These are phyloP conservation scores for Drosophila oshimai DNA, from an alignment of 1,140 invertebrate species.

Conservation along the genomic window DNA sequence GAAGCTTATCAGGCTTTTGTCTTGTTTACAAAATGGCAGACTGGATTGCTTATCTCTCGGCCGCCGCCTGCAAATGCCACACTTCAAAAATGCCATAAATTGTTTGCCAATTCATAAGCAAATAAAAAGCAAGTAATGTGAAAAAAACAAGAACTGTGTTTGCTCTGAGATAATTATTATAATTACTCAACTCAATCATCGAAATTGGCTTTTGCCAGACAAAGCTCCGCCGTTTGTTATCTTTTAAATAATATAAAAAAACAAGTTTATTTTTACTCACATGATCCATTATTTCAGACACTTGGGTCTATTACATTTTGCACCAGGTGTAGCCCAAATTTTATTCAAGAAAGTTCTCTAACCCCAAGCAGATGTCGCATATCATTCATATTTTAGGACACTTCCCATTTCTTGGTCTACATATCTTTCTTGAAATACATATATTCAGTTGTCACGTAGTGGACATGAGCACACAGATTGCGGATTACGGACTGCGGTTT, in stretches of 20 bases:
- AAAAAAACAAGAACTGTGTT: conserved; percentile 7
- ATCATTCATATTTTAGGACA: conserved; percentile 38
- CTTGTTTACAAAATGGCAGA: conserved; percentile 77
- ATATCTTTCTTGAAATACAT: not conserved
- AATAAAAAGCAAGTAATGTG: conserved; percentile 48
- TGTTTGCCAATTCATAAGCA: conserved; percentile 51
- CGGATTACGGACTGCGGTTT: conserved; percentile 15
- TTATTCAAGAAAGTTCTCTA: conserved; percentile 21
- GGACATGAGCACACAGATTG: conserved; percentile 23
- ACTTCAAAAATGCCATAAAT: conserved; percentile 71
- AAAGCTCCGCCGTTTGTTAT: conserved; percentile 8
- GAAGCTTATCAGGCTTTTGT: conserved; percentile 47
- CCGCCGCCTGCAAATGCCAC: conserved; percentile 9
- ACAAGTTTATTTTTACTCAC: not conserved
- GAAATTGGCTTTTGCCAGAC: conserved; percentile 14
- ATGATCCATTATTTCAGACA: not conserved
- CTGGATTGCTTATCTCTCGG: conserved; percentile 51
- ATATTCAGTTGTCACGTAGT: conserved; percentile 18
- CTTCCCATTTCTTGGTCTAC: conserved; percentile 20
- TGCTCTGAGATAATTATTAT: conserved; percentile 50
- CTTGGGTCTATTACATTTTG: not conserved
- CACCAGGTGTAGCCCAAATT: conserved; percentile 10
- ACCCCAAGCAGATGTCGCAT: conserved; percentile 23
- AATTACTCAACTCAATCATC: conserved; percentile 45
- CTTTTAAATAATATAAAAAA: no score